Base-by-base conservation (phyloP, 1,140 invertebrate species). In the Ceratitis capitata region DNA sequence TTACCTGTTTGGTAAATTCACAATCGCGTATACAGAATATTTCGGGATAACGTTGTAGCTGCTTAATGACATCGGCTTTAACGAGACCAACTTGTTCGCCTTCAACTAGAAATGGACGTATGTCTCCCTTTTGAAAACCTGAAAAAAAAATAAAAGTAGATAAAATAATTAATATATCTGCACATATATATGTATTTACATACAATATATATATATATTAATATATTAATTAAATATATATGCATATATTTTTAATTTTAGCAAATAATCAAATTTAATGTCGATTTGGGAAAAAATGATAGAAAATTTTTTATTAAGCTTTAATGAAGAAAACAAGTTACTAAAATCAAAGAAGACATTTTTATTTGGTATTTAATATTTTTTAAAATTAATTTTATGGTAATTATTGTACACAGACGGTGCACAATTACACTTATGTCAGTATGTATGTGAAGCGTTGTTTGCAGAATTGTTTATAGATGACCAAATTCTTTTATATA, bases 51-150 rank as follows among this genome's bases (percentile, higher is more conserved):
- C 94, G 94, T 64, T 96, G 93, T 85, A 98, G 93, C 89, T 97
- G 94, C 89, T 95, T 94, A 89, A 96, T 93, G 53, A 98, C 95
- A 93, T 97, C 95, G 29, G 95, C 95, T 89, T 95, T 94, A 85
- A 98, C 94, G 58, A 98, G 93, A 56, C 98, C 97, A 74, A 98
- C 96, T 94, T 98, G 97, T 89, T 95, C 94, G 78, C 96, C 96
- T 91, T 96, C 96, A 26, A 98, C 95, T 87, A 97, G 93, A 92
- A 98, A 98, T 58, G 97, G 96, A 90, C 95, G 94, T 92, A 96
- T 97, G 92, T 96, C 94, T 82, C 95, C 94, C 91, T 94, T 94
- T 88, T 94, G 93, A 87, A 96, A 93, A 84, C 95, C 96, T 96
- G 88, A 5, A 84, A 86, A 5, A 23, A 26, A 23, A 69, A 69